A percentile compares a stretch with the other conserved stretches of the same genome.
Conservation (phyloP, 2,888 invertebrate species). For the Cephus sareptanus region DNA sequence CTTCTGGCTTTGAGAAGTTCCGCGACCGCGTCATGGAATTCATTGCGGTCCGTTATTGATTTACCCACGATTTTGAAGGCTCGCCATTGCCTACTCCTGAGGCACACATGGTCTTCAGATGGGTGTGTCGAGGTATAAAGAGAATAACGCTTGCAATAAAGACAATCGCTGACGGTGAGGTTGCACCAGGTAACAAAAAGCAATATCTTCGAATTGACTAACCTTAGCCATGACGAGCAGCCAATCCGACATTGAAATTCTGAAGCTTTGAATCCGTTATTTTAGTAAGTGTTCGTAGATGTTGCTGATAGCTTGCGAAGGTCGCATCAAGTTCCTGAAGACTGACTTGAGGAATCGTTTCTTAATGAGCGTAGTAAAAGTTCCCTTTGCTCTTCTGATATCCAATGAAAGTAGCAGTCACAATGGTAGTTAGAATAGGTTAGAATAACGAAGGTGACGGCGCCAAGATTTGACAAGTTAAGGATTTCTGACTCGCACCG, state of each 20-base stretch:
- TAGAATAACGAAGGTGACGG: background rate
- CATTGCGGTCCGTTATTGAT: slow-evolving; percentile 31
- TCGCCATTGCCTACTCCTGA: slow-evolving; percentile 33
- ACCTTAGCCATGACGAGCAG: background rate
- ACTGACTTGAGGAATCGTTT: background rate
- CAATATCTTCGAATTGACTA: background rate
- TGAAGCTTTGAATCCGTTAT: background rate
- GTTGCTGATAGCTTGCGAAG: background rate
- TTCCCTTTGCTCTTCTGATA: background rate
- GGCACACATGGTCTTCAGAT: slow-evolving; percentile 21
- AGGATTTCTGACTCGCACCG: background rate
- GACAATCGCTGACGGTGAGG: background rate
- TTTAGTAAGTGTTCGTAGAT: background rate
- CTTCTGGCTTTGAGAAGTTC: background rate
- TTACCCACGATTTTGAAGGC: slow-evolving; percentile 31
- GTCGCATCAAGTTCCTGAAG: background rate
- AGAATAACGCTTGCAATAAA: background rate
- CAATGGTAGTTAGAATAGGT: background rate
- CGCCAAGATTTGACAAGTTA: background rate
- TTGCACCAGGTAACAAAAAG: background rate
- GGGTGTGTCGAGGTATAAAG: slow-evolving; percentile 19
- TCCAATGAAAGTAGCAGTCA: background rate
- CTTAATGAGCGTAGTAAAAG: background rate
- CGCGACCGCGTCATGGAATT: slow-evolving; percentile 44
- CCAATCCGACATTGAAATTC: background rate